Evolutionary conservation across 2,113 vertebrate species (phyloP).

Genomic region (Regulus satrapa): DNA sequence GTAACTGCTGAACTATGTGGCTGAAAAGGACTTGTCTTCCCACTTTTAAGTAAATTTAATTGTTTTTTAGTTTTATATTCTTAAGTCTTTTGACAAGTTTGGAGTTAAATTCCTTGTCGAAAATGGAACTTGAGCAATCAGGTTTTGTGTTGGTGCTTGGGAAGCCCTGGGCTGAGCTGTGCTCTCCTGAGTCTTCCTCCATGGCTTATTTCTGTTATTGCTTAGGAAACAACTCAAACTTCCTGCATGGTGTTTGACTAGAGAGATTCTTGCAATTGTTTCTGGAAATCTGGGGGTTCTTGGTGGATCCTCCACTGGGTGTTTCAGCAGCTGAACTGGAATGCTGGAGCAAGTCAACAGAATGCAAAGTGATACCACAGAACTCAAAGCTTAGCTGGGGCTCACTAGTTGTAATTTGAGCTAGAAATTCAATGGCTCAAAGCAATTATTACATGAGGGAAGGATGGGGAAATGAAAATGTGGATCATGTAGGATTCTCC

Average conservation of each 20-base stretch:
- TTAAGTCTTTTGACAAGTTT: background rate
- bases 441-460: background rate
- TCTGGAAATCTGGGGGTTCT: background rate
- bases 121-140: background rate
- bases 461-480: background rate
- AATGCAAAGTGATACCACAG: background rate
- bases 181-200: background rate
- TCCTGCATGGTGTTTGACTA: background rate
- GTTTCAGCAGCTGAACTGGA: background rate
- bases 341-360: background rate
- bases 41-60: background rate
- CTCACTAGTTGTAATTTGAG: background rate
- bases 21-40: background rate
- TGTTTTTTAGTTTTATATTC: background rate
- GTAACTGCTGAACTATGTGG: rapidly evolving
- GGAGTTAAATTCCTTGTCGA: background rate
- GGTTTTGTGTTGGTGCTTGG: background rate
- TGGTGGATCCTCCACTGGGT: background rate
- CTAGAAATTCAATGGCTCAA: background rate
- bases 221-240: background rate
- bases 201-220: background rate
- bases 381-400: background rate
- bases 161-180: background rate
- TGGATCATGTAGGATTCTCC: background rate
- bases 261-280: background rate